Base-by-base conservation (phyloP, 2,797 vertebrate species). In the Leptatherina wallacei region DNA sequence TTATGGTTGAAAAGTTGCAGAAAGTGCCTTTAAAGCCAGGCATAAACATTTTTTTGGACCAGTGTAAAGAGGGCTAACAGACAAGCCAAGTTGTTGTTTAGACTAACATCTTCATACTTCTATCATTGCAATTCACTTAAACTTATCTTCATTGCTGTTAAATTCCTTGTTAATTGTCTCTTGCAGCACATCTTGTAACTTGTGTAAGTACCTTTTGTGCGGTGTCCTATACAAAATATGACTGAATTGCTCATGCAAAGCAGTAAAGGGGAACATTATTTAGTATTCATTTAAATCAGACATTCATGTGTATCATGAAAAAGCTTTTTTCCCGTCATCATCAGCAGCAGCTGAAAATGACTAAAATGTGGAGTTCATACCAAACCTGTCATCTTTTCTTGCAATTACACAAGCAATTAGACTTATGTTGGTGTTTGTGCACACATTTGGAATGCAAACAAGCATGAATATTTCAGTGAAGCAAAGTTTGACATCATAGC, bases 381-480 rank as follows among this genome's bases (percentile, higher is more conserved):
- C 57, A 76, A 80, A 72, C 71, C 78, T 60, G 78, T 84, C 0
- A 83, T 83, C 49, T 80, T 82, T 69, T 81, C 56, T 73, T 77
- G 73, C 74, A 85, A 86, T 87, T 85, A 88, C 67, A 81, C 78
- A 72, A 78, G 79, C 88, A 86, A 85, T 88, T 85, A 85, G 61
- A 71, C 63, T 74, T 38, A 13, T 36, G 62, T 69, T 71, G 56
- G 58, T 81, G 71, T 80, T 66, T 65, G 40, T 29, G 38, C 16
- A 33, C 47, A 33, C 63, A 52, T 69, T 83, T 55, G 47, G 71
- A 85, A 84, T 79, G 44, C 64, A 82, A 83, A 84, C 64, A 75
- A 57, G 68, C 80, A 85, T 90, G 42, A 85, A 89, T 92, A 85
- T 88, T 91, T 89, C 20, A 87, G 62, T 3, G 64, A 75, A 80